Conservation (phyloP, 2,888 invertebrate genomes). For the Tuberolachnus salignus region DNA sequence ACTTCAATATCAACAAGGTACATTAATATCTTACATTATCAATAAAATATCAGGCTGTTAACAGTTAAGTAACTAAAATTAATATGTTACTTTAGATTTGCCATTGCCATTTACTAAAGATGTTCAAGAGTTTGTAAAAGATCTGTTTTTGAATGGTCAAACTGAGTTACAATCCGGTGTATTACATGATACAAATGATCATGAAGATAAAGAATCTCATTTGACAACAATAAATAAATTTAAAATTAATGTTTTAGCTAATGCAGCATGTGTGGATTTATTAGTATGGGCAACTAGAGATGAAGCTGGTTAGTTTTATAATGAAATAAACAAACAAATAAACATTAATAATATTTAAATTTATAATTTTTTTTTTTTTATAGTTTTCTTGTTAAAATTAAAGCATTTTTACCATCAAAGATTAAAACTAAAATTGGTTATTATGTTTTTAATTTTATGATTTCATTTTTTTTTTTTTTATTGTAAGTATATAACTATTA, state of each 20-base stretch:
- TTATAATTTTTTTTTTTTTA: not conserved
- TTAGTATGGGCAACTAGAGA: conserved; percentile 98
- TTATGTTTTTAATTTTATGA: no score
- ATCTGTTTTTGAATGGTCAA: conserved; percentile 88
- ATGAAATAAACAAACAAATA: not conserved
- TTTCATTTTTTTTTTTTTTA: no score
- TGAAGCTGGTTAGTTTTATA: conserved; percentile 78
- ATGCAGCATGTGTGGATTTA: conserved; percentile 95
- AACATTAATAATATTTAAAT: not conserved
- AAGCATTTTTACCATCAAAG: no score
- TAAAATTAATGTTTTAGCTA: conserved; percentile 94
- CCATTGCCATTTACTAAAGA: conserved; percentile 90
- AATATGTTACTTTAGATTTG: conserved; percentile 67
- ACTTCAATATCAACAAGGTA: conserved; percentile 80
- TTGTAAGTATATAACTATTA: no score
- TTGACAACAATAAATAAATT: conserved; percentile 84
- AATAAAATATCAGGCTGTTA: not conserved
- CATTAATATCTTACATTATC: not conserved
- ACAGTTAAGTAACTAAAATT: conserved; percentile 6
- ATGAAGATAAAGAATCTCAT: conserved; percentile 81
- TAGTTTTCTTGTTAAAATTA: no score
- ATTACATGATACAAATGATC: conserved; percentile 83
- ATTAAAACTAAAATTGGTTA: not conserved
- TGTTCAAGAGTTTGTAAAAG: conserved; percentile 87
- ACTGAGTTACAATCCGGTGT: conserved; percentile 83